Base-by-base conservation (phyloP, 2,797 vertebrate genomes). In the Silurus aristotelis region DNA sequence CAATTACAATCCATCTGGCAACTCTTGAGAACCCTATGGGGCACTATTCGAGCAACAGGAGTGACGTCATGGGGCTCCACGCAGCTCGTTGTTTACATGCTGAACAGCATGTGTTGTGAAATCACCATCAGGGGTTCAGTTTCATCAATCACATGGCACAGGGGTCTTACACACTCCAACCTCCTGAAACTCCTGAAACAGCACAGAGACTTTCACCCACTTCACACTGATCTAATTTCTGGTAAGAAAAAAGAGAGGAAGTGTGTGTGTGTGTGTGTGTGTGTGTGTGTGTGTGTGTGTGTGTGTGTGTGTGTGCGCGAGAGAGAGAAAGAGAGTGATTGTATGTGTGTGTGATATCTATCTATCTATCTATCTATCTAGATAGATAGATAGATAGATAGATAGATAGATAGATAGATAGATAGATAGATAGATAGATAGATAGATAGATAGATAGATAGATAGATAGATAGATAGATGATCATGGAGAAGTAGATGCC, bases 81-180 rank as follows among this genome's bases (percentile, higher is more conserved):
- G 93, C 93, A 94, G 92, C 90, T 87, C 89, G 92, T 91, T 95
- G 95, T 95, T 95, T 94, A 95, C 94, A 87, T 93, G 91, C 90
- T 93, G 90, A 66, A 19, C 1, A 56, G 55, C 8, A n/a, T 1
- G 27, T 60, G 78, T 95, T 94, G 93, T 90, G 94, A 91, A 95
- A 95, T 55, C 61, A 84, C 55, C 90, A 87, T 70, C 88, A 79
- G 83, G 67, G 89, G 83, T 93, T 89, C 85, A 80, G 91, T 92
- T 93, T 90, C 91, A 19, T 84, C 55, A 31, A 87, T 90, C 91
- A 91, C 91, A 92, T 89, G 92, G 92, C 92, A 86, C 91, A 91
- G 89, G 90, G 87, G 83, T 90, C 20, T 90, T 89, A 81, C 91
- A 88, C 82, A 80, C 43, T 88, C 87, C 90, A 38, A 38, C 38